Base-by-base conservation (phyloP, 2,113 vertebrate species). In the Diphyllodes magnificus region DNA sequence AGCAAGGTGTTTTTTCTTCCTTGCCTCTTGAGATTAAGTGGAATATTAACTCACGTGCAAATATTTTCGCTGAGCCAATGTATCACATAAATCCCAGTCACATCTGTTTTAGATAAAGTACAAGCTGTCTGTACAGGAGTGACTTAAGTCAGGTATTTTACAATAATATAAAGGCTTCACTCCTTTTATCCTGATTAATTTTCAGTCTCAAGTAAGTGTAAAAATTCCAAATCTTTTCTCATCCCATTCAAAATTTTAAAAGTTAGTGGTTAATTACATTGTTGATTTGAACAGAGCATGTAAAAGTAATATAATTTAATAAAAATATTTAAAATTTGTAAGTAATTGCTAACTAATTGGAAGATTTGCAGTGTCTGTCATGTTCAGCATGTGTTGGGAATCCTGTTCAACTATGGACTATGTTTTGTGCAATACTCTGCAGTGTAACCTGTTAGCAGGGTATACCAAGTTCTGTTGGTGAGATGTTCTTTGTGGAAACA, bases 31-130 rank as follows among this genome's bases (percentile, higher is more conserved):
- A 88, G 69, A 92, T 91, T 93, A 88, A 92, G 82, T 94, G 71
- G 79, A 90, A 83, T 94, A 95, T 89, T 95, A 96, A 71, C 68
- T 80, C 60, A 82, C 0, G 19, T 92, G 82, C 68, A 93, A 92
- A 78, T 96, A 90, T 81, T 95, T 94, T 90, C 7, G 2, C 76
- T 75, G 77, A 93, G 90, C 57, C 93, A 78, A 66, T 56, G 60
- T 70, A 88, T 88, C 64, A 83, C 51, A 63, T 94, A 95, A 90
- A 90, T 93, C 90, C 72, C 56, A 71, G 60, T 78, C 82, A 83
- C 92, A 93, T 91, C 88, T 96, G 93, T 51, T 94, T 95, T 90
- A 81, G 56, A 90, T 85, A 87, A 95, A 88, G 63, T 86, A 69
- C 75, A 88, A 70, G 70, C 85, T 91, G 47, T 93, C 85, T 88